These are phyloP conservation scores for Mus musculus DNA, from an alignment of 2,113 vertebrate genomes.

Conservation along the genomic window DNA sequence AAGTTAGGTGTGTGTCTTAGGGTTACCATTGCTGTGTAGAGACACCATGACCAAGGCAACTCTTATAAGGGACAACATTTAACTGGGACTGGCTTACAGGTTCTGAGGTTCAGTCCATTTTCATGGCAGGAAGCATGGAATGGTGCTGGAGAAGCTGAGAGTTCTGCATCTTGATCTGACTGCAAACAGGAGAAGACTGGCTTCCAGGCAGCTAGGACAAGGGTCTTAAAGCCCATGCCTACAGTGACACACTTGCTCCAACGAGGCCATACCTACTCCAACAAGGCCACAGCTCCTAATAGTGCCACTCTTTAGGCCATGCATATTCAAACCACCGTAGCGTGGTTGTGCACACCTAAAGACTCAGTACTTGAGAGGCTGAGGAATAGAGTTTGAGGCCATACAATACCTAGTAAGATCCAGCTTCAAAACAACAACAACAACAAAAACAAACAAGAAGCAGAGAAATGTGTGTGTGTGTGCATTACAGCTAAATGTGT, in stretches of 20 bases:
- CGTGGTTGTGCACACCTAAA: background rate
- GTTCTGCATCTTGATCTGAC: background rate
- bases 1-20: background rate
- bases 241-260: background rate
- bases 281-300: background rate
- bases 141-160: background rate
- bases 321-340: too few relatives aligned
- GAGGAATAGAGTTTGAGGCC: background rate
- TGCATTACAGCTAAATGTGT: background rate
- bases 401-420: background rate
- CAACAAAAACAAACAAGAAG: background rate
- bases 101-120: background rate
- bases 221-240: background rate
- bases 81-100: background rate
- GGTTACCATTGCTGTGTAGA: background rate
- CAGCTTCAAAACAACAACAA: background rate
- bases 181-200: background rate
- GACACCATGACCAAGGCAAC: background rate
- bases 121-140: background rate
- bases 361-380: background rate
- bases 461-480: background rate
- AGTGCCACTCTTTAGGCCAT: background rate
- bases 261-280: background rate
- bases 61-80: background rate
- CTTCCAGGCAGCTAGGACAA: too few relatives aligned